Evolutionary conservation across 2,113 vertebrate genomes (phyloP).

Genomic region (Seriola aureovittata): DNA sequence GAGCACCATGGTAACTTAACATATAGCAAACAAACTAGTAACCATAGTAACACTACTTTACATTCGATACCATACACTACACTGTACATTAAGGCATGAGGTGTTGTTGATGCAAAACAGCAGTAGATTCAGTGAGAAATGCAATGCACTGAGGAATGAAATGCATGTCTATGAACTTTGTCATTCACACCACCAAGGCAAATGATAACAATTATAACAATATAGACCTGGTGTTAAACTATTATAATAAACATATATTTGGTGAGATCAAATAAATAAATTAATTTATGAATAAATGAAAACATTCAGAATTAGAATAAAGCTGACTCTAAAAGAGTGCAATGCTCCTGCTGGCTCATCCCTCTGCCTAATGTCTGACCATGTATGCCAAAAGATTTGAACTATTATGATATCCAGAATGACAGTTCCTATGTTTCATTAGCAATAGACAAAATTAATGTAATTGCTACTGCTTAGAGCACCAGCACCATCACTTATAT

Average conservation of each 20-base stretch:
- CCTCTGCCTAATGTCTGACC: slow-evolving; percentile 27
- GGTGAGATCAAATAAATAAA: slow-evolving; percentile 7
- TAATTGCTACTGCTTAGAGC: slow-evolving; percentile 49
- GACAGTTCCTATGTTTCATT: slow-evolving; percentile 18
- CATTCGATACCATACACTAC: slow-evolving; percentile 75
- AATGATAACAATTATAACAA: slow-evolving; percentile 19
- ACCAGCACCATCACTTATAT: slow-evolving; percentile 48
- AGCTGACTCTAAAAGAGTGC: slow-evolving; percentile 11
- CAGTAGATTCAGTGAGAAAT: slow-evolving; percentile 59
- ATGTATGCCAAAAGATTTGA: slow-evolving; percentile 14
- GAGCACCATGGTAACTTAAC: slow-evolving; percentile 70
- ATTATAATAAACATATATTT: slow-evolving; percentile 1
- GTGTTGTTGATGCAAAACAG: slow-evolving; percentile 76
- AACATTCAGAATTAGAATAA: slow-evolving; percentile 39
- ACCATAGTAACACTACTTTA: slow-evolving; percentile 72
- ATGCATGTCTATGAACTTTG: slow-evolving; percentile 57
- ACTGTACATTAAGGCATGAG: slow-evolving; percentile 87
- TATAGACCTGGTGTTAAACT: slow-evolving; percentile 16
- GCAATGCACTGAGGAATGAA: slow-evolving; percentile 68
- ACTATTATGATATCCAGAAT: slow-evolving; percentile 22
- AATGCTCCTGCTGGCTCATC: not conserved
- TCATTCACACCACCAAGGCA: slow-evolving; percentile 44
- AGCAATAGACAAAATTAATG: slow-evolving; percentile 19
- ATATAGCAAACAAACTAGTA: slow-evolving; percentile 71
- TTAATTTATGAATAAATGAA: not conserved